These are phyloP conservation scores for Euwallacea fornicatus DNA, from an alignment of 1,140 invertebrate species.

Conservation along the genomic window DNA sequence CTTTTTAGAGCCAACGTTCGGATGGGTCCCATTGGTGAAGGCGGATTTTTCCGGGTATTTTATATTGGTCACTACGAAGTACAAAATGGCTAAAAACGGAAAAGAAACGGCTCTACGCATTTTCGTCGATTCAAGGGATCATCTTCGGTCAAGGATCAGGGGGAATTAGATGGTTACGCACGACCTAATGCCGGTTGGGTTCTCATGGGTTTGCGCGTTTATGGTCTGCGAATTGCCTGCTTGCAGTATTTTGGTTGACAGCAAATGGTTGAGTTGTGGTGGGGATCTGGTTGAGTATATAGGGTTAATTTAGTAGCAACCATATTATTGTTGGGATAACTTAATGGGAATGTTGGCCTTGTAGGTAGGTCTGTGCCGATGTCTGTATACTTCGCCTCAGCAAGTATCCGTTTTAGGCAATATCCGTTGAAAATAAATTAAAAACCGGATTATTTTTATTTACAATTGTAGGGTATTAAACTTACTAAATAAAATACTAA, in stretches of 20 bases:
- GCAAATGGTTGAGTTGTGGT: neutral
- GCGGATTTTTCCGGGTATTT: conserved; percentile 27
- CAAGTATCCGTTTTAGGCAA: no score
- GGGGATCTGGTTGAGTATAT: neutral
- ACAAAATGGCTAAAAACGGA: conserved; percentile 29
- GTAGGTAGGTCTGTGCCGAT: no score
- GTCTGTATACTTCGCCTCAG: no score
- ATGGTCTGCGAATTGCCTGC: neutral
- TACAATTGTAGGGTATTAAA: no score
- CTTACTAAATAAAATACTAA: no score
- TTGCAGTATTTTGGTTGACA: neutral
- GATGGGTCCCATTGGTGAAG: neutral
- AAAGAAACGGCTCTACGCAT: conserved; percentile 16
- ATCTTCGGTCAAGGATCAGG: neutral
- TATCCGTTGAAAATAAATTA: no score
- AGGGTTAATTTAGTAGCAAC: no score
- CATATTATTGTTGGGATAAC: no score
- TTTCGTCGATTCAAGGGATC: neutral
- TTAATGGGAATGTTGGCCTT: no score
- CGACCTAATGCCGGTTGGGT: neutral
- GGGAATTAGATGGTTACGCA: no score
- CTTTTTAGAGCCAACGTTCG: neutral
- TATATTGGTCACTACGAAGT: conserved; percentile 31
- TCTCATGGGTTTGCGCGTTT: neutral
- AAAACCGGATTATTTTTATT: no score